Conservation (phyloP, 2,888 invertebrate genomes). For the Pseudanteris insignis region DNA sequence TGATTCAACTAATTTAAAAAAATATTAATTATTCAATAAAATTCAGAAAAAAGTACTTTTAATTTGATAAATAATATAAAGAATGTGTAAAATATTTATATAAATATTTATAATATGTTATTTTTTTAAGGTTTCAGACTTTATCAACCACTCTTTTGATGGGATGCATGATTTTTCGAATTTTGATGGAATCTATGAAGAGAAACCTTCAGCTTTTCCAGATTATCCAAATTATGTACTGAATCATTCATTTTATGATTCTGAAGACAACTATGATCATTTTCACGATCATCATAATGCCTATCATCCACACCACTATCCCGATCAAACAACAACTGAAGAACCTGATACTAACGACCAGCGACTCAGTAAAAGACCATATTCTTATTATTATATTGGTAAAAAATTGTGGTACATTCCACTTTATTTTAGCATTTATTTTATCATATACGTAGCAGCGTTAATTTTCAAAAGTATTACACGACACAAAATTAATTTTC, state of each 20-base stretch:
- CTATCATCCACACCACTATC: conserved; percentile 61
- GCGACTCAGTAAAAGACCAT: conserved; percentile 64
- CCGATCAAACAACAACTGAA: conserved; percentile 64
- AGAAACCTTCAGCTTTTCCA: conserved; percentile 49
- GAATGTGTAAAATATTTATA: too few species aligned
- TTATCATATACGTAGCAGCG: conserved; percentile 74
- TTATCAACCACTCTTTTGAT: conserved; percentile 10
- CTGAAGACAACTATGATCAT: conserved; percentile 56
- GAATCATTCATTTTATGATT: conserved; percentile 42
- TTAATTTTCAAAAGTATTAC: conserved; percentile 78
- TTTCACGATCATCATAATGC: conserved; percentile 63
- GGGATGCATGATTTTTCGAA: conserved; percentile 37
- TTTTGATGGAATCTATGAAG: conserved; percentile 32
- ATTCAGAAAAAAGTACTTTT: too few species aligned
- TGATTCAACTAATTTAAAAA: too few species aligned
- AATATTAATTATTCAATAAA: too few species aligned
- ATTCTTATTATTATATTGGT: conserved; percentile 80
- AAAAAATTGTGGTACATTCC: conserved; percentile 81
- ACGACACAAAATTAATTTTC: conserved; percentile 74
- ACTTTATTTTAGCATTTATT: conserved; percentile 77
- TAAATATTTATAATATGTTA: too few species aligned
- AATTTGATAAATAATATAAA: too few species aligned
- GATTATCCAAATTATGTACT: conserved; percentile 50
- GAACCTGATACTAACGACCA: conserved; percentile 61
- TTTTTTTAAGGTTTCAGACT: conserved; percentile 28